Evolutionary conservation across 2,888 invertebrate species (phyloP).

Genomic region (Philereme vetulata): DNA sequence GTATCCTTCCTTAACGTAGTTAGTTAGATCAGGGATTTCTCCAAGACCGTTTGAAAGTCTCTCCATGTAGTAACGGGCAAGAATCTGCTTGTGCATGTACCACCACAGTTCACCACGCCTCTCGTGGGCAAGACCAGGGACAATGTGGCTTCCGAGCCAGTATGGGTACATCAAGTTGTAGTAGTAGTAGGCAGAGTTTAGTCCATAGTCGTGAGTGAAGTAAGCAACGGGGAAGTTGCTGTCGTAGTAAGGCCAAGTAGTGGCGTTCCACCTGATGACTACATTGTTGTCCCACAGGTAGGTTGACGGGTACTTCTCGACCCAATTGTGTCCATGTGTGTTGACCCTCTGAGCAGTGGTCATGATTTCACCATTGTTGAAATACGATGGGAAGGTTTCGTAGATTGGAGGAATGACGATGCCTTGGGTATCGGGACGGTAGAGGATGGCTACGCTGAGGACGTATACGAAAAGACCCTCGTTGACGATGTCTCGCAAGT

Average conservation of each 20-base stretch:
- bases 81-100: constrained; percentile 84
- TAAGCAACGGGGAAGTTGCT: constrained; percentile 85
- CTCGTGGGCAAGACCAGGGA: constrained; percentile 76
- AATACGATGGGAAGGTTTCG: constrained; percentile 89
- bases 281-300: constrained; percentile 73
- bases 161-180: constrained; percentile 85
- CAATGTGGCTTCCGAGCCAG: constrained; percentile 84
- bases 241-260: constrained; percentile 81
- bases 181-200: constrained; percentile 87
- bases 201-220: constrained; percentile 88
- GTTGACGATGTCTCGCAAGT: constrained; percentile 87
- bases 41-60: constrained; percentile 88
- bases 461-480: constrained; percentile 88
- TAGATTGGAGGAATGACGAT: constrained; percentile 88
- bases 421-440: constrained; percentile 85
- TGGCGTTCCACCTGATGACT: constrained; percentile 86
- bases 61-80: constrained; percentile 90
- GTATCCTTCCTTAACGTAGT: constrained; percentile 84
- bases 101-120: constrained; percentile 87
- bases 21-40: constrained; percentile 85
- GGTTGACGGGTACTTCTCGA: constrained; percentile 61
- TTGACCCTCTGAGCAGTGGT: constrained; percentile 86
- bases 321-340: constrained; percentile 59
- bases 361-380: constrained; percentile 87
- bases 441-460: constrained; percentile 84